Percentiles rank a stretch among this genome's conserved stretches.
These are phyloP conservation scores for Chouioia cunea DNA, from an alignment of 2,888 invertebrate species.

Conservation along the genomic window DNA sequence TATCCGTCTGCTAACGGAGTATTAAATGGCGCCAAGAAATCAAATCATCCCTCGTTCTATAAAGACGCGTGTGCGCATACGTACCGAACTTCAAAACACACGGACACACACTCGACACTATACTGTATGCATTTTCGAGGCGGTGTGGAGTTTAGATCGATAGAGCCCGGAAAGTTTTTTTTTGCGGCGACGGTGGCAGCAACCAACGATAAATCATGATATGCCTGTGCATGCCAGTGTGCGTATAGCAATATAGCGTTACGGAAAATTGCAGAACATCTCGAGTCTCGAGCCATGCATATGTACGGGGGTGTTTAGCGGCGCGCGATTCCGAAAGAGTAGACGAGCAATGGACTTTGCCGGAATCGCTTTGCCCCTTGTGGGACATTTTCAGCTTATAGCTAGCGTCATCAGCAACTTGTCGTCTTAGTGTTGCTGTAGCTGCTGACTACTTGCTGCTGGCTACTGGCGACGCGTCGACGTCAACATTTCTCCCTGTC, in stretches of 20 bases:
- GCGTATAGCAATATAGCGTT: neutral
- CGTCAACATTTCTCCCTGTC: too few species aligned
- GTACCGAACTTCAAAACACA: neutral
- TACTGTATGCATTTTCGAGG: constrained; percentile 13
- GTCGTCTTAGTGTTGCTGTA: constrained; percentile 26
- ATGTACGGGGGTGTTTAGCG: neutral
- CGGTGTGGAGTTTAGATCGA: constrained; percentile 12
- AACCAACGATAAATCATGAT: too few species aligned
- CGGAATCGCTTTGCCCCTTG: neutral
- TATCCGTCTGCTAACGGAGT: too few species aligned
- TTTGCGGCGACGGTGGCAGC: too few species aligned
- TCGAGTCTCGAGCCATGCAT: neutral
- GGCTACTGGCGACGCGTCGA: too few species aligned
- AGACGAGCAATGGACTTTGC: constrained; percentile 38
- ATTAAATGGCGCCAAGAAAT: too few species aligned
- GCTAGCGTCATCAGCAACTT: too few species aligned
- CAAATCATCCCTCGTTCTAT: constrained; percentile 1
- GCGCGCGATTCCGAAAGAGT: constrained; percentile 3
- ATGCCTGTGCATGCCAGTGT: too few species aligned
- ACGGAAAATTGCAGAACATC: constrained; percentile 4
- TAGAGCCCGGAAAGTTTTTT: constrained; percentile 27
- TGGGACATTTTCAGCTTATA: neutral
- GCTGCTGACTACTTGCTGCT: neutral
- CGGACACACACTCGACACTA: neutral
- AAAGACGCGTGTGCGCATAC: neutral